Percentiles rank a stretch among this genome's conserved stretches.
Evolutionary conservation across 2,113 vertebrate genomes (phyloP).

Genomic region (Clarias gariepinus): DNA sequence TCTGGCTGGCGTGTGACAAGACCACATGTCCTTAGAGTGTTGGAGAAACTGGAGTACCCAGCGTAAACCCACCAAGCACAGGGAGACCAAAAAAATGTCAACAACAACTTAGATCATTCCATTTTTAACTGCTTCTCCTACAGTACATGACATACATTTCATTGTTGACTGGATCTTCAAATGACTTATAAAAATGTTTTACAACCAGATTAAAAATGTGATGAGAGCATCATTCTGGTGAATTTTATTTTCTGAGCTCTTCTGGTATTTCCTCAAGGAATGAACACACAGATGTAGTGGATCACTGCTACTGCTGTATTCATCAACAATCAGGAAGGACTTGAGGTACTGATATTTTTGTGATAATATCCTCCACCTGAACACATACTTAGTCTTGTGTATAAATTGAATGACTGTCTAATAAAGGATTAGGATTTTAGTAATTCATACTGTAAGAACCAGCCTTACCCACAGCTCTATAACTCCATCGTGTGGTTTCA

Average conservation of each 20-base stretch:
- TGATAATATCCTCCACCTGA: not conserved
- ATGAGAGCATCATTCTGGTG: no score
- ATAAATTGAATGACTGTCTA: not conserved
- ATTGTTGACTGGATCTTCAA: no score
- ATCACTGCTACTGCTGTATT: slow-evolving; percentile 5
- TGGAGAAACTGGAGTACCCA: no score
- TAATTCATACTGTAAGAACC: not conserved
- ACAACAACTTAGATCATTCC: no score
- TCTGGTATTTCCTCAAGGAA: slow-evolving; percentile 9
- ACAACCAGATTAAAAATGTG: no score
- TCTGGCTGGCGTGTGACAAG: no score
- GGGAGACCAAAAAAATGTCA: no score
- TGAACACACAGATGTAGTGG: slow-evolving; percentile 34
- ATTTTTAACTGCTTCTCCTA: no score
- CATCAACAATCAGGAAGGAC: slow-evolving; percentile 10
- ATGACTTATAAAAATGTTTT: no score
- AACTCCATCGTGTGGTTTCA: slow-evolving; percentile 23
- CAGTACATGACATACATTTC: no score
- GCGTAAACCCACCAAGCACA: no score
- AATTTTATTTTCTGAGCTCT: not conserved
- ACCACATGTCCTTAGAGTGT: no score
- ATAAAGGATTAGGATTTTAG: not conserved
- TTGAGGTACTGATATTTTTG: slow-evolving; percentile 26
- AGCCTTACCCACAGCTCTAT: slow-evolving; percentile 8
- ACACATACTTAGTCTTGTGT: slow-evolving; percentile 8